phyloP scores from a whole-genome alignment of 2,888 invertebrate genomes.

The Chrysopilus asiliformis region DNA sequence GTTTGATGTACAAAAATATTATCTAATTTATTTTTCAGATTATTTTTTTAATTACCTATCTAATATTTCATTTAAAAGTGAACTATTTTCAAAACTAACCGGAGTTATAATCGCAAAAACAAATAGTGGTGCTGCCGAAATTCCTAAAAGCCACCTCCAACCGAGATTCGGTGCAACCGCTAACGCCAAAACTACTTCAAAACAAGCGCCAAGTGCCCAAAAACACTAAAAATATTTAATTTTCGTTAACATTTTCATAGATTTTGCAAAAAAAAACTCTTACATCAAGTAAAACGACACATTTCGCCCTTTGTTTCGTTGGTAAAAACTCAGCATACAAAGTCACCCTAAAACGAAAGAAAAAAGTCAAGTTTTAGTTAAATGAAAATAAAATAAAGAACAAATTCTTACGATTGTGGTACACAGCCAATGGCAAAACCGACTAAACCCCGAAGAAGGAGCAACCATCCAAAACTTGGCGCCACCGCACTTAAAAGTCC shows the following conservation, averaged over 20 bases:
- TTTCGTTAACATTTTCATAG: background rate
- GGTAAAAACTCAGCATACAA: constrained; percentile 93
- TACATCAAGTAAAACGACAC: constrained; percentile 90
- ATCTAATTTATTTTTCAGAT: too few species aligned
- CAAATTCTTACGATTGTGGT: constrained; percentile 78
- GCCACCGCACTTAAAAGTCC: constrained; percentile 81
- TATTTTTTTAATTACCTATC: too few species aligned
- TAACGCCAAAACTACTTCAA: constrained; percentile 81
- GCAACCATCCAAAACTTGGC: constrained; percentile 81
- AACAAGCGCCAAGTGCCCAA: constrained; percentile 91
- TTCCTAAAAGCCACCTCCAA: constrained; percentile 80
- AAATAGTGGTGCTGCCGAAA: constrained; percentile 80
- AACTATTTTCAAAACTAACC: constrained; percentile 36
- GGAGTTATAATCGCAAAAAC: constrained; percentile 70
- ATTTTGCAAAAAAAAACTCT: too few species aligned
- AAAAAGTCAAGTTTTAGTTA: constrained; percentile 13
- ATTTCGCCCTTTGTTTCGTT: constrained; percentile 84
- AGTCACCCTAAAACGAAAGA: constrained; percentile 58
- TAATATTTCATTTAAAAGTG: too few species aligned
- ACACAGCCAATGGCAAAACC: constrained; percentile 95
- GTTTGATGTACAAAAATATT: too few species aligned
- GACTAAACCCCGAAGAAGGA: constrained; percentile 80
- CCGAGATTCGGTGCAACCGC: constrained; percentile 85
- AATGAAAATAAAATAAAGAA: constrained; percentile 10
- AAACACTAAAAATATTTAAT: constrained; percentile 56